A percentile compares a stretch with the other conserved stretches of the same genome.
Evolutionary conservation across 2,888 invertebrate genomes (phyloP).

Genomic region (Leptinotarsa peninsularis): DNA sequence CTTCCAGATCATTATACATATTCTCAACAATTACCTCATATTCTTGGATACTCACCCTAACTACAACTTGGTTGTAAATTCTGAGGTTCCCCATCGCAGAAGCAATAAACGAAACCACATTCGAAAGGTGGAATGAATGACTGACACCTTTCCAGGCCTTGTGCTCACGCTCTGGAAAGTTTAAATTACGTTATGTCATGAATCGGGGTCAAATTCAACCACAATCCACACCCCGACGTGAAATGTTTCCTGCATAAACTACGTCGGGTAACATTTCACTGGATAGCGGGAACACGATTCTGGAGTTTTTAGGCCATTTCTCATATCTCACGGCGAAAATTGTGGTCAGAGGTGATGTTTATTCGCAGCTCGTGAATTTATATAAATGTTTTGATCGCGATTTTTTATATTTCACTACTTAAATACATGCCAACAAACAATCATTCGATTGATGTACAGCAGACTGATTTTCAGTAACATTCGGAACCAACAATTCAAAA

Average conservation of each 20-base stretch:
- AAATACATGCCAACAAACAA: too few relatives aligned
- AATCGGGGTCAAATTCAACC: slow-evolving; percentile 6
- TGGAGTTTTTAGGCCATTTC: background rate
- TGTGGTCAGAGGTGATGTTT: background rate
- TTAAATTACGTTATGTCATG: slow-evolving; percentile 6
- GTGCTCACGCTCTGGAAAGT: slow-evolving; percentile 7
- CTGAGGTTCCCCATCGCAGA: background rate
- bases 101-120: background rate
- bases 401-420: background rate
- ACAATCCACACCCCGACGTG: background rate
- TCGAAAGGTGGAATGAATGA: slow-evolving; percentile 1
- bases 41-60: too few relatives aligned
- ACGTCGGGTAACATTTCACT: background rate
- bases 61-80: background rate
- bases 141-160: background rate
- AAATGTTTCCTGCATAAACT: slow-evolving; percentile 14
- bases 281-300: background rate
- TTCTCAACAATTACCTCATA: too few relatives aligned
- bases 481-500: too few relatives aligned
- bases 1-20: too few relatives aligned
- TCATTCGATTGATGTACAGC: too few relatives aligned
- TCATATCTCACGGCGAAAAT: background rate
- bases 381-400: background rate
- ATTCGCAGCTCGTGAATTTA: slow-evolving; percentile 3
- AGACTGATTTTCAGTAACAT: too few relatives aligned